Percentiles rank a stretch among this genome's conserved stretches.
These are phyloP conservation scores for Halcyon chelicuti DNA, from an alignment of 2,797 vertebrate genomes.

Conservation along the genomic window DNA sequence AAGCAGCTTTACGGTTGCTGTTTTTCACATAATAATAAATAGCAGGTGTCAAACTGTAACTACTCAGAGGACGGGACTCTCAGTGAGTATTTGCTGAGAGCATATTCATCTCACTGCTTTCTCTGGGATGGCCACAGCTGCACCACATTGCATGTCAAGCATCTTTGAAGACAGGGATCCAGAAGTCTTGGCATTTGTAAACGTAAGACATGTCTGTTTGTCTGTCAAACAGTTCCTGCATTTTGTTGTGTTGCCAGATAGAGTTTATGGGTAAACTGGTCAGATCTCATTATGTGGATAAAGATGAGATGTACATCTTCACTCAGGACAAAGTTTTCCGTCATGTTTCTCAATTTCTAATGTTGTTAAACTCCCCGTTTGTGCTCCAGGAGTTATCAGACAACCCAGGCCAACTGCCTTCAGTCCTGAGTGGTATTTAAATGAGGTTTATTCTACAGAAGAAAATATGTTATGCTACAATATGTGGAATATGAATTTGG, in stretches of 20 bases:
- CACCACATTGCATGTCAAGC: not conserved
- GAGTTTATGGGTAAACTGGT: not conserved
- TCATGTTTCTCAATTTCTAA: not conserved
- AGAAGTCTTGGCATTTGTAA: constrained; percentile 1
- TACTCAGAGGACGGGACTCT: not conserved
- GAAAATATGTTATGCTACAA: not conserved
- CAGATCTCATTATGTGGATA: not conserved
- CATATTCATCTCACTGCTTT: not conserved
- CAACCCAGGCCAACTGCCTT: not conserved
- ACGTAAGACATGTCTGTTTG: not conserved
- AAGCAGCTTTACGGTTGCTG: constrained; percentile 31
- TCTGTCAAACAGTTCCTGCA: not conserved
- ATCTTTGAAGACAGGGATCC: not conserved
- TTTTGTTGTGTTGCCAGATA: not conserved
- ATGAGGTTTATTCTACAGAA: not conserved
- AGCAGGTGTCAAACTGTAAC: constrained; percentile 27
- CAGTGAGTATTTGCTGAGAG: constrained; percentile 15
- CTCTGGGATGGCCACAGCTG: not conserved
- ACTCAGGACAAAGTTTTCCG: not conserved
- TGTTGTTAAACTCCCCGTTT: not conserved
- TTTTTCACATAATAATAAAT: constrained; percentile 43
- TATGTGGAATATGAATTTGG: not conserved
- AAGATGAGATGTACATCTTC: not conserved
- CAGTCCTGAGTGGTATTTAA: not conserved
- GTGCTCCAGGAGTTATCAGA: not conserved